Evolutionary conservation across 2,888 invertebrate species (phyloP).

Genomic region (Caenorhabditis auriculariae): DNA sequence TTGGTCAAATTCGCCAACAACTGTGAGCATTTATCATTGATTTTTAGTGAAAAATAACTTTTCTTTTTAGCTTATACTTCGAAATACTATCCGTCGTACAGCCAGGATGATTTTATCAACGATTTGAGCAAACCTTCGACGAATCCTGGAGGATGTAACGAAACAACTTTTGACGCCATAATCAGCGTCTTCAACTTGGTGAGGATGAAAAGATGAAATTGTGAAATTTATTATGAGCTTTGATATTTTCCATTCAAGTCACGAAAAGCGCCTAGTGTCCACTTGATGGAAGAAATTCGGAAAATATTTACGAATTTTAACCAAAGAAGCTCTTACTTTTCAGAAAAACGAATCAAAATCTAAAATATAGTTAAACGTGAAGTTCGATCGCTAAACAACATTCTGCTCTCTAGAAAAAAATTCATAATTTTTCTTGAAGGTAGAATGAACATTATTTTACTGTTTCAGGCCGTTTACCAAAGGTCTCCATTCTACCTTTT

Average conservation of each 20-base stretch:
- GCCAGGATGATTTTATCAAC: conserved; percentile 16
- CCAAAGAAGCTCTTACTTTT: too few species aligned
- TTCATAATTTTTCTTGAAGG: too few species aligned
- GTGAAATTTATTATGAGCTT: background rate
- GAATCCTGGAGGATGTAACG: conserved; percentile 22
- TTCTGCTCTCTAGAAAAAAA: too few species aligned
- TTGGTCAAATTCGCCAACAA: conserved; percentile 39
- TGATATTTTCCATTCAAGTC: background rate
- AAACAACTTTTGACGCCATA: conserved; percentile 29
- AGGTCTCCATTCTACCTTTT: conserved; percentile 52
- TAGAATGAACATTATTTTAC: background rate
- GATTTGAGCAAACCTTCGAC: conserved; percentile 17
- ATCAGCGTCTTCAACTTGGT: conserved; percentile 28
- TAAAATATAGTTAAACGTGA: too few species aligned
- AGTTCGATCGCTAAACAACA: too few species aligned
- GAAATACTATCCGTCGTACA: conserved; percentile 15
- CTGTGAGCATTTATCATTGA: background rate
- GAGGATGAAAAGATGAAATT: background rate
- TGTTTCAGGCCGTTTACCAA: conserved; percentile 20
- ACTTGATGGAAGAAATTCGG: too few species aligned
- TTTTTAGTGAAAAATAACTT: too few species aligned
- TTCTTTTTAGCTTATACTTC: conserved; percentile 18
- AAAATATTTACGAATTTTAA: too few species aligned
- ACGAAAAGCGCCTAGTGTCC: too few species aligned
- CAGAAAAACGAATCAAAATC: too few species aligned